These are phyloP conservation scores for Trichopria drosophilae DNA, from an alignment of 2,888 invertebrate species.

Conservation along the genomic window DNA sequence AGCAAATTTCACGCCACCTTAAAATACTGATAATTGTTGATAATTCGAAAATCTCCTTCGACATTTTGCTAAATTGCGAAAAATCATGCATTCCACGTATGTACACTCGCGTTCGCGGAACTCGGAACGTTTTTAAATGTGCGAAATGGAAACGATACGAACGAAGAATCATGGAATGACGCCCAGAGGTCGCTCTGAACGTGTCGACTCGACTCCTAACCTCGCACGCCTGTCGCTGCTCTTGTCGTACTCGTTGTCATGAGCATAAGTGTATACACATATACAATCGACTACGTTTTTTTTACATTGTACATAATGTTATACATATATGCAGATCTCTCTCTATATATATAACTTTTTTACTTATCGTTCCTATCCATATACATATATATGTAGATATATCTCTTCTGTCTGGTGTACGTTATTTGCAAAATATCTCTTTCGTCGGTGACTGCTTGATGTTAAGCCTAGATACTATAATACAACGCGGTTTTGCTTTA, in stretches of 20 bases:
- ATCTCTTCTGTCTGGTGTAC: slow-evolving; percentile 42
- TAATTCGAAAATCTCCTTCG: slow-evolving; percentile 16
- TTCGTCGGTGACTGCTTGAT: slow-evolving; percentile 42
- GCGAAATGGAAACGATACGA: slow-evolving; percentile 32
- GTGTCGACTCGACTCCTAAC: slow-evolving; percentile 31
- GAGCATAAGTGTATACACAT: slow-evolving; percentile 38
- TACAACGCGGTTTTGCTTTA: slow-evolving; percentile 41
- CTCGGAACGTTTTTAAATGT: slow-evolving; percentile 27
- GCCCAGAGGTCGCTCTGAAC: slow-evolving; percentile 39
- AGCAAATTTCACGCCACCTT: too few species aligned
- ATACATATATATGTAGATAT: slow-evolving; percentile 36
- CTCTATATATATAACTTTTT: too few species aligned
- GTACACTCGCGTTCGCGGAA: slow-evolving; percentile 30
- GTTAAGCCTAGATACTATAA: slow-evolving; percentile 52
- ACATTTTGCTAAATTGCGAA: slow-evolving; percentile 18
- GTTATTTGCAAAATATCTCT: slow-evolving; percentile 51
- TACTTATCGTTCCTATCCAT: slow-evolving; percentile 28
- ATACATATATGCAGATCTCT: slow-evolving; percentile 34
- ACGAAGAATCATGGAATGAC: slow-evolving; percentile 45
- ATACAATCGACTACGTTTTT: slow-evolving; percentile 29
- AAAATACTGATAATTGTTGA: slow-evolving; percentile 40
- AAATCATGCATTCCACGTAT: slow-evolving; percentile 27
- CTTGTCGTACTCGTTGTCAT: slow-evolving; percentile 37
- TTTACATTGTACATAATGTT: slow-evolving; percentile 38
- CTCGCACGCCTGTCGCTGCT: slow-evolving; percentile 37